These are phyloP conservation scores for Myotis daubentonii DNA, from an alignment of 2,797 vertebrate genomes.

Conservation along the genomic window DNA sequence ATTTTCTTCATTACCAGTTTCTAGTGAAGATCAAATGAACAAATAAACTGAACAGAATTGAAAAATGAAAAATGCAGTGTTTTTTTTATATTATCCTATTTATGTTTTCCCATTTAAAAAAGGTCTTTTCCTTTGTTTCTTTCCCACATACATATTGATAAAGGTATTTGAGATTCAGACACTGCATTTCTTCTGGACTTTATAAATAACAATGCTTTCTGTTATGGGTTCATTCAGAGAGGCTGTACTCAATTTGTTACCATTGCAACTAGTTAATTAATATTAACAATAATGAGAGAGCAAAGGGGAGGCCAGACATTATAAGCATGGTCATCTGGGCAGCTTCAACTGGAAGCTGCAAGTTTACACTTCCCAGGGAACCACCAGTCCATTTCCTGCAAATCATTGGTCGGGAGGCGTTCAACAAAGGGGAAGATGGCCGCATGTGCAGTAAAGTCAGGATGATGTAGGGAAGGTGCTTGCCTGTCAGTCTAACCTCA, in stretches of 20 bases:
- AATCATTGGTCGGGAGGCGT: neutral
- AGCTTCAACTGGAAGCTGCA: neutral
- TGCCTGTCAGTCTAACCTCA: neutral
- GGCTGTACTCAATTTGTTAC: neutral
- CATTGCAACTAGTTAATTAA: neutral
- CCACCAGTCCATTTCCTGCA: neutral
- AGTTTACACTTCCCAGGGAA: neutral
- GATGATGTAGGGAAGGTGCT: neutral
- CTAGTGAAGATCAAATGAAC: neutral
- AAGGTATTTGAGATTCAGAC: neutral
- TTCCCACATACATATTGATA: neutral
- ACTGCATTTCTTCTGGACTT: neutral
- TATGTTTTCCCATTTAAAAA: neutral
- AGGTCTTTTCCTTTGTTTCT: neutral
- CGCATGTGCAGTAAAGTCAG: neutral
- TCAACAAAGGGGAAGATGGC: neutral
- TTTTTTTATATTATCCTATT: conserved; percentile 4
- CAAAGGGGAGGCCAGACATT: neutral
- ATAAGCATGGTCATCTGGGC: neutral
- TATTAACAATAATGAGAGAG: neutral
- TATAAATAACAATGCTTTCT: neutral
- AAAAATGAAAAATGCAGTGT: neutral
- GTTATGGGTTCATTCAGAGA: neutral
- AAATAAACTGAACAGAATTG: conserved; percentile 43
- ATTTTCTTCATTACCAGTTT: neutral